These are phyloP conservation scores for Ochotona curzoniae DNA, from an alignment of 2,113 vertebrate genomes.

Conservation along the genomic window DNA sequence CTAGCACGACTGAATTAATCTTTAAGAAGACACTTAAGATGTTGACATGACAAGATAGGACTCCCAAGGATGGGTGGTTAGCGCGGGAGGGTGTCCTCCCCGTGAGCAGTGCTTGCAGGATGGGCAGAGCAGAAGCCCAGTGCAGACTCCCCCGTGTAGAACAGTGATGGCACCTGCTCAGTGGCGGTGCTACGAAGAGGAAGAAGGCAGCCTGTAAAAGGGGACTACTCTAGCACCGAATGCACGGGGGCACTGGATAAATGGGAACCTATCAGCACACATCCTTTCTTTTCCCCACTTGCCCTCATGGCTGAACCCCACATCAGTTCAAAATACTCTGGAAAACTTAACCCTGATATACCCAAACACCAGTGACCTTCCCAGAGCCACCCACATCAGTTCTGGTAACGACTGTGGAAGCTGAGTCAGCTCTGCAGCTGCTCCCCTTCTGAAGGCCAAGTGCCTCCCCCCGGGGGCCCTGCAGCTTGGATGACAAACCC, in stretches of 20 bases:
- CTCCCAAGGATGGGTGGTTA: not conserved
- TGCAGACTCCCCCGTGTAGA: not conserved
- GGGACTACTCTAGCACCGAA: not conserved
- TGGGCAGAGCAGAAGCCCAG: not conserved
- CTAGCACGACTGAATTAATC: too few relatives aligned
- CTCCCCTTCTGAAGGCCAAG: conserved; percentile 56
- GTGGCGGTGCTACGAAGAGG: not conserved
- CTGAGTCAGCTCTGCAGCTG: conserved; percentile 56
- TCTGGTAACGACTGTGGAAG: conserved; percentile 43
- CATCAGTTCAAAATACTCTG: conserved; percentile 51
- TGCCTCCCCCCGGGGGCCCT: conserved; percentile 37
- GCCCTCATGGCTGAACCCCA: conserved; percentile 12
- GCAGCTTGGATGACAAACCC: conserved; percentile 44
- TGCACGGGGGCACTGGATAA: not conserved
- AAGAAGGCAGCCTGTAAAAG: not conserved
- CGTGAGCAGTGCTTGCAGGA: not conserved
- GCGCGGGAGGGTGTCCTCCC: not conserved
- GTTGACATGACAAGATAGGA: not conserved
- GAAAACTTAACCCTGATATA: conserved; percentile 52
- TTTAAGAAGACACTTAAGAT: not conserved
- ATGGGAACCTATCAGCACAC: not conserved
- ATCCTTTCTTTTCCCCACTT: not conserved
- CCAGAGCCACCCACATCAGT: conserved; percentile 47
- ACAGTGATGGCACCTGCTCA: not conserved
- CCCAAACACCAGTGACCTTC: conserved; percentile 42